Evolutionary conservation across 2,797 vertebrate genomes (phyloP).

Genomic region (Halcyon leucocephala): DNA sequence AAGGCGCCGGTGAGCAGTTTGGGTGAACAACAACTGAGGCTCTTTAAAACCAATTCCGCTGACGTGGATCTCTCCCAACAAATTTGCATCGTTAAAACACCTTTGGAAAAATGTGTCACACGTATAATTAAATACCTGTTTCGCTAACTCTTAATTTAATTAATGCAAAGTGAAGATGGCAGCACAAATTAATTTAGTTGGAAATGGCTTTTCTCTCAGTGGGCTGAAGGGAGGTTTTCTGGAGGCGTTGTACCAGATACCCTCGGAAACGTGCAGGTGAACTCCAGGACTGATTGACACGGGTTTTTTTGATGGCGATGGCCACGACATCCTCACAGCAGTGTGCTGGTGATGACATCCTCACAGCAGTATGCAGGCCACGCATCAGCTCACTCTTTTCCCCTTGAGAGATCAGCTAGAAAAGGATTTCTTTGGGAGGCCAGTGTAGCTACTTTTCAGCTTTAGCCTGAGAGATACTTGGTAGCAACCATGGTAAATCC

Average conservation of each 20-base stretch:
- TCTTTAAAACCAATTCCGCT: slow-evolving; percentile 28
- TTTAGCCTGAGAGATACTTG: not conserved
- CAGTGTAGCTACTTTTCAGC: not conserved
- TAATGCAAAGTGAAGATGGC: slow-evolving; percentile 46
- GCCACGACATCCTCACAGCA: not conserved
- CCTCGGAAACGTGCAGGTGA: not conserved
- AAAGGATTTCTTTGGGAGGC: not conserved
- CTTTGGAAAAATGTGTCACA: slow-evolving; percentile 61
- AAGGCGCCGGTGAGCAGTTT: not conserved
- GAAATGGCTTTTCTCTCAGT: slow-evolving; percentile 48
- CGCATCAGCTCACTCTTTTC: not conserved
- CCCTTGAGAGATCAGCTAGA: not conserved
- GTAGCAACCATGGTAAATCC: not conserved
- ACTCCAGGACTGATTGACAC: not conserved
- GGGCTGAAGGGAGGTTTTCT: not conserved
- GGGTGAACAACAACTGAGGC: not conserved
- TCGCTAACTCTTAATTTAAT: slow-evolving; percentile 65
- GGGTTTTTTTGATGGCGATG: not conserved
- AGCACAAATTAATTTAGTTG: slow-evolving; percentile 55
- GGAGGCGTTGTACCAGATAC: not conserved
- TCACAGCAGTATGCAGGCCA: not conserved
- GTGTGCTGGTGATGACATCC: not conserved
- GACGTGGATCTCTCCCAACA: slow-evolving; percentile 33
- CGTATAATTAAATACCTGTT: slow-evolving; percentile 66
- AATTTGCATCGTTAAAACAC: slow-evolving; percentile 59